Conservation (phyloP, 2,888 invertebrate species). For the Drosophila kambysellisi region DNA sequence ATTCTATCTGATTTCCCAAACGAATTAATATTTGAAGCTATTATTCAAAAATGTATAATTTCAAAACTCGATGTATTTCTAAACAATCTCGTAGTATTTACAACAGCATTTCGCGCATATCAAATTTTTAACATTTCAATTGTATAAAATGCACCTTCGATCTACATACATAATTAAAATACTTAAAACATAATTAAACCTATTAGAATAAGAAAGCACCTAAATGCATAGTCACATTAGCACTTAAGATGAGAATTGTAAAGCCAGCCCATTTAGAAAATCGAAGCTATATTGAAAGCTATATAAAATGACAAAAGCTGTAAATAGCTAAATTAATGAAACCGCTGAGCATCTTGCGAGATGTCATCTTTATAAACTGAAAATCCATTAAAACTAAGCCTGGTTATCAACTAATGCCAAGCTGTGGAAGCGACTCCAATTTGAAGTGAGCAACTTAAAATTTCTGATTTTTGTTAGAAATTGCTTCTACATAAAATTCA, state of each 20-base stretch:
- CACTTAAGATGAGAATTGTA: constrained; percentile 57
- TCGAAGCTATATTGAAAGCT: not conserved
- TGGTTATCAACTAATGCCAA: constrained; percentile 31
- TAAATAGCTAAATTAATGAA: constrained; percentile 24
- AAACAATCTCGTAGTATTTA: constrained; percentile 15
- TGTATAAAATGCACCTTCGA: constrained; percentile 63
- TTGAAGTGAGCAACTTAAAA: not conserved
- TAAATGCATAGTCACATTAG: constrained; percentile 27
- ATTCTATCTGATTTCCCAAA: constrained; percentile 22
- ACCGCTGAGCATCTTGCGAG: constrained; percentile 15
- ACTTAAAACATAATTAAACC: constrained; percentile 25
- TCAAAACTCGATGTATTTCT: constrained; percentile 7
- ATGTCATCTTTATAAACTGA: constrained; percentile 14
- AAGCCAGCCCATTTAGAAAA: constrained; percentile 37
- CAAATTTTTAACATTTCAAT: constrained; percentile 67
- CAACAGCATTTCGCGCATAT: constrained; percentile 61
- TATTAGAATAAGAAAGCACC: constrained; percentile 46
- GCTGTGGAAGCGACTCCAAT: constrained; percentile 14
- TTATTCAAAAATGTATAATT: constrained; percentile 6
- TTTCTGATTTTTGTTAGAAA: not conserved
- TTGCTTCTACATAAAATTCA: not conserved
- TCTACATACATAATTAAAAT: constrained; percentile 26
- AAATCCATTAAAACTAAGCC: not conserved
- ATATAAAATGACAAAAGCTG: constrained; percentile 25
- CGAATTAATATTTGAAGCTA: not conserved